Evolutionary conservation across 2,888 invertebrate species (phyloP).

Genomic region (Pachydiplax longipennis): DNA sequence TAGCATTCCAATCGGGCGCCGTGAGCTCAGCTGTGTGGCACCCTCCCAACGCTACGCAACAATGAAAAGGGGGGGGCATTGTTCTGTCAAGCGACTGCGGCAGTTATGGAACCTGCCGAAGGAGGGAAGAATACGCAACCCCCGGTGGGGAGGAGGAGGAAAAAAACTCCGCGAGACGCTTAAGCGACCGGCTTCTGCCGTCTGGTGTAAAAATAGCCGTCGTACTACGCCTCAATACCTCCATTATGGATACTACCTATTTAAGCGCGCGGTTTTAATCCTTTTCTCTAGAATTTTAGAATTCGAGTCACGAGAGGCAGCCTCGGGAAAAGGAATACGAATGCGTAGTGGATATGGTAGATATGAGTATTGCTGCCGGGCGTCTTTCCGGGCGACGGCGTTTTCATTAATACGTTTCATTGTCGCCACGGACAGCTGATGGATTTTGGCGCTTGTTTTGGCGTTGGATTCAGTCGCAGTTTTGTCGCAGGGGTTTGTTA

Average conservation of each 20-base stretch:
- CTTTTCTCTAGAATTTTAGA: neutral
- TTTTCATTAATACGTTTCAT: neutral
- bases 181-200: neutral
- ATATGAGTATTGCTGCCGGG: neutral
- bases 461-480: neutral
- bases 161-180: neutral
- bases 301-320: neutral
- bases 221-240: neutral
- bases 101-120: neutral
- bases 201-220: neutral
- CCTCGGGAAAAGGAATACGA: neutral
- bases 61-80: constrained; percentile 56
- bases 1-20: constrained; percentile 48
- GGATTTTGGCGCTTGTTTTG: neutral
- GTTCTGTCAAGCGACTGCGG: constrained; percentile 49
- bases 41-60: constrained; percentile 52
- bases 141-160: neutral
- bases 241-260: neutral
- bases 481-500: neutral
- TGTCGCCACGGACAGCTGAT: neutral
- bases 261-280: neutral
- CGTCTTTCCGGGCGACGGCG: neutral
- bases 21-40: constrained; percentile 50
- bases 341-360: neutral
- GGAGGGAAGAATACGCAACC: neutral